These are phyloP conservation scores for Leptopilina syphax DNA, from an alignment of 2,888 invertebrate species.

Conservation along the genomic window DNA sequence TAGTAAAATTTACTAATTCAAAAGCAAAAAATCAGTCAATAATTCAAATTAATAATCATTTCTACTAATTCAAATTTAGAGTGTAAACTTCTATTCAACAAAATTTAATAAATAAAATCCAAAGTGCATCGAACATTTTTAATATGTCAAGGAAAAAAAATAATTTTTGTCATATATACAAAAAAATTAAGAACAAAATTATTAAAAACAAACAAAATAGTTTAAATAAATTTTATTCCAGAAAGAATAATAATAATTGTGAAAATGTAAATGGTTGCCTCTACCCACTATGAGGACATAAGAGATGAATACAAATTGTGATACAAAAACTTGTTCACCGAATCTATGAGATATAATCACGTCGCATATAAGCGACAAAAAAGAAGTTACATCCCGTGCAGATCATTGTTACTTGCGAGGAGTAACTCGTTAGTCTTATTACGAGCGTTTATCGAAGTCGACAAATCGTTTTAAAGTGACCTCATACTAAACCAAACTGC, in stretches of 20 bases:
- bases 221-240: background rate
- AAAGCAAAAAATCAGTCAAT: no score
- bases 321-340: slow-evolving; percentile 31
- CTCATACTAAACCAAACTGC: slow-evolving; percentile 38
- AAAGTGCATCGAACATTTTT: no score
- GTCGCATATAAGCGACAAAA: slow-evolving; percentile 16
- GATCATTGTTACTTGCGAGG: slow-evolving; percentile 48
- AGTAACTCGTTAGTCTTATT: slow-evolving; percentile 65
- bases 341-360: slow-evolving; percentile 12
- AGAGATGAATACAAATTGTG: background rate
- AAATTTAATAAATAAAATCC: no score
- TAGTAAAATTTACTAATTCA: no score
- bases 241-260: no score
- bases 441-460: slow-evolving; percentile 65
- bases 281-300: background rate
- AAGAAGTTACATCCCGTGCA: slow-evolving; percentile 20
- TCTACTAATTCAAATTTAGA: no score
- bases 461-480: slow-evolving; percentile 47
- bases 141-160: no score
- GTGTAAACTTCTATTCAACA: no score
- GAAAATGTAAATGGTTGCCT: background rate
- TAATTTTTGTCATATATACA: background rate
- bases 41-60: no score
- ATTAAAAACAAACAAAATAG: background rate
- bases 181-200: background rate